Evolutionary conservation across 2,797 vertebrate genomes (phyloP), one percentile per base, ranked within the genome.

Genomic region (Alca torda): DNA sequence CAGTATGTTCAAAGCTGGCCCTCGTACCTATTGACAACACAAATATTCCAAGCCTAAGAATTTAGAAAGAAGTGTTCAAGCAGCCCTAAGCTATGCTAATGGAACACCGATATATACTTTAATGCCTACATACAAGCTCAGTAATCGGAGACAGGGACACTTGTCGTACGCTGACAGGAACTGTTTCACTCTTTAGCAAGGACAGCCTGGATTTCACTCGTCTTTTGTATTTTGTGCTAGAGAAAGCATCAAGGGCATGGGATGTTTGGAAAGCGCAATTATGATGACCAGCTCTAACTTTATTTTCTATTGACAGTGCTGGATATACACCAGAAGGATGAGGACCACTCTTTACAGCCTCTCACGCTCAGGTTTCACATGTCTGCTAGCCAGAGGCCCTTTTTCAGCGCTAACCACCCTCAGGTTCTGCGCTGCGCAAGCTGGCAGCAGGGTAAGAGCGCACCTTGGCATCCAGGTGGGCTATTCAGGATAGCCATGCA

Each of bases 21-120:
- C 19, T 56, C 0, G 0, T 7, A 6, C 6, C 9, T n/a, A 11
- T 1, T 7, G 21, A 39, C 8, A 64, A 26, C 48, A 69, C 53
- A 77, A 43, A 31, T 15, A 84, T 20, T 41, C 53, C 65, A 50
- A 37, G 43, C 0, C 1, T 4, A 31, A 67, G 23, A 16, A 37
- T 26, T 77, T 23, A 28, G 59, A 39, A 76, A 54, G 3, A 68
- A 56, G 33, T 4, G 39, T 48, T 73, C 43, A 8, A n/a, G 64
- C 23, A 87, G 63, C 54, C 46, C 84, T 30, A 15, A 39, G 45
- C 60, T 53, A 7, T 5, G 17, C 45, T 33, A 50, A 41, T 4
- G n/a, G 48, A 19, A 41, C 16, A 39, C 54, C 10, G 21, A 65
- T 25, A 33, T 3, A 13, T 9, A 33, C 16, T 31, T 48, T 18